Percentiles rank a stretch among this genome's conserved stretches.
These are phyloP conservation scores for Forpus xanthops DNA, from an alignment of 2,797 vertebrate species.

Conservation along the genomic window DNA sequence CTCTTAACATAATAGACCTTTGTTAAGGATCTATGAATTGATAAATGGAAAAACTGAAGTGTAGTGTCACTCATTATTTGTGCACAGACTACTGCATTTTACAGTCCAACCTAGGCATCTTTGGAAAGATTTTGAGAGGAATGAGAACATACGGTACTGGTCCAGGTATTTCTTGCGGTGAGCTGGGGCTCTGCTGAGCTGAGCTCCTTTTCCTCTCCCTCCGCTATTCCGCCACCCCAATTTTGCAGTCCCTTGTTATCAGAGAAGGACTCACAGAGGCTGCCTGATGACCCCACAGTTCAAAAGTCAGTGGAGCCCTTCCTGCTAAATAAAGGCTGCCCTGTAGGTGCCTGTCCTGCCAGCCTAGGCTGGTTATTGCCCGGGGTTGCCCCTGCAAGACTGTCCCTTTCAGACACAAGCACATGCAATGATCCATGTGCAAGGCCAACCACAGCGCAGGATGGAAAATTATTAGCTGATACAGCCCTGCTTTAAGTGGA, in stretches of 20 bases:
- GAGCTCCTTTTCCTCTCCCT: not conserved
- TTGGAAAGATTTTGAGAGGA: not conserved
- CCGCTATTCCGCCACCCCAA: not conserved
- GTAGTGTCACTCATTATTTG: not conserved
- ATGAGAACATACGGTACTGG: not conserved
- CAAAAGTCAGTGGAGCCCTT: not conserved
- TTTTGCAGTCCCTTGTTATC: not conserved
- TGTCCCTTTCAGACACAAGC: not conserved
- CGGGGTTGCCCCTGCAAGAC: not conserved
- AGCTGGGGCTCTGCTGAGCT: not conserved
- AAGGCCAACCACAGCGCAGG: too few relatives aligned
- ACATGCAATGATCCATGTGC: not conserved
- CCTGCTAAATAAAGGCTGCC: not conserved
- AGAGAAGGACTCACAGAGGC: not conserved
- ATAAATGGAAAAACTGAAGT: not conserved
- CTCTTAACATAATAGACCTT: not conserved
- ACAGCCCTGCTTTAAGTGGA: not conserved
- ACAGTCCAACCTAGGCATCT: not conserved
- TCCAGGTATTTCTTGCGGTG: not conserved
- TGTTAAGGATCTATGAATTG: not conserved
- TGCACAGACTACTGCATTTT: not conserved
- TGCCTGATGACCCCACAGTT: not conserved
- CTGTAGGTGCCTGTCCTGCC: fast-evolving
- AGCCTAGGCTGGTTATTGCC: not conserved
- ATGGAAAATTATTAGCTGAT: not conserved